Evolutionary conservation across 1,140 invertebrate species (phyloP), one percentile per base, ranked within the genome.

Genomic region (Drosophila orena): DNA sequence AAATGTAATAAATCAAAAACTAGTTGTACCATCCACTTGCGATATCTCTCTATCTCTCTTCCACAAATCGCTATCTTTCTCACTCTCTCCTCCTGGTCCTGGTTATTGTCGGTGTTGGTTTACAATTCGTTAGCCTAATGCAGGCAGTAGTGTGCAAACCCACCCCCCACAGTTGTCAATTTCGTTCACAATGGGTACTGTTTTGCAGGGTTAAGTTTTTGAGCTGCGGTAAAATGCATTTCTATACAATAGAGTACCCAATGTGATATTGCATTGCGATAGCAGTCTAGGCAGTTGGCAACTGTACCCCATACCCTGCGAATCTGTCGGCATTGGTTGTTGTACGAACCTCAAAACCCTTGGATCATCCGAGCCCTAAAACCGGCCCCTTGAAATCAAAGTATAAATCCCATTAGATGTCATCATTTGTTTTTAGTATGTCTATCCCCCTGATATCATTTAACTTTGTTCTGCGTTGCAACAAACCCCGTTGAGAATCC

Each of bases 1-100:
- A 81, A 81, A 77, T 88, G 72, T 78, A 79, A 84, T 84, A 89
- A 83, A 79, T 79, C 84, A 89, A 86, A 86, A 77, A 68, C 50
- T 80, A 84, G 71, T 68, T 90, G 38, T 76, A 70, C 57, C 43
- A 43, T 69, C 56, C 76, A 69, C 8, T 60, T 62, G 61, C 57
- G 57, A 24, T 62, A 53, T 55, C 44, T 78, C 52, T 60, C 40
- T 57, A 38, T 69, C 60, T 73, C 54, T 55, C 37, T 71, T 20
- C 37, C 38, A 30, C 60, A 27, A 68, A 59, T 56, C 53, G 47
- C 46, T 75, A 40, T 68, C n/a, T 69, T 34, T 65, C 20, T 77
- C 34, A 66, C 55, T 59, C 30, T 70, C 52, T 47, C 42, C 44
- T 75, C 43, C 49, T 38, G 61, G 62, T 64, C 54, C 52, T 68